Percentiles rank a stretch among this genome's conserved stretches.
Conservation (phyloP, 2,113 vertebrate species). For the Lates calcarifer region DNA sequence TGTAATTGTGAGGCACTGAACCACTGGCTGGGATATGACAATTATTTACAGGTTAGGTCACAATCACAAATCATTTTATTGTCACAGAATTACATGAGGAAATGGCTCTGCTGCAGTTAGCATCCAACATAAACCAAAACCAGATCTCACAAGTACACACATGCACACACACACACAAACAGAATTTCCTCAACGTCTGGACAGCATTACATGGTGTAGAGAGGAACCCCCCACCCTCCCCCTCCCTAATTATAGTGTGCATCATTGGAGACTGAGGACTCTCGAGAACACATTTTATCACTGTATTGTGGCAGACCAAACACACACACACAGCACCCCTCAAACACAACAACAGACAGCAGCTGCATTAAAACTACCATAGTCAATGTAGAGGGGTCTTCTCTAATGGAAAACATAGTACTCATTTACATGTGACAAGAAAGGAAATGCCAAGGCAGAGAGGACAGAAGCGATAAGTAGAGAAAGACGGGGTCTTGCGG, state of each 20-base stretch:
- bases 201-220: constrained; percentile 70
- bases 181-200: constrained; percentile 75
- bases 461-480: constrained; percentile 42
- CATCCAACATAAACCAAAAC: constrained; percentile 65
- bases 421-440: constrained; percentile 55
- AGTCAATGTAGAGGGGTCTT: constrained; percentile 10
- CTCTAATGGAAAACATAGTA: constrained; percentile 44
- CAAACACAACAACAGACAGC: constrained; percentile 49
- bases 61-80: constrained; percentile 47
- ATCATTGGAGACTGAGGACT: constrained; percentile 65
- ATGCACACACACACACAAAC: constrained; percentile 55
- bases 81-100: constrained; percentile 53
- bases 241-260: constrained; percentile 70
- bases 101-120: constrained; percentile 53
- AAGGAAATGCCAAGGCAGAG: constrained; percentile 14
- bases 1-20: constrained; percentile 25
- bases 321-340: constrained; percentile 31
- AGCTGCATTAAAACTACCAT: constrained; percentile 28
- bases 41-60: constrained; percentile 36
- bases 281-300: constrained; percentile 68
- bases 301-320: constrained; percentile 61
- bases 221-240: constrained; percentile 42
- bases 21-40: not conserved
- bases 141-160: constrained; percentile 62
- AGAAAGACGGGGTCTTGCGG: constrained; percentile 32